These are phyloP conservation scores for Dilophus febrilis DNA, from an alignment of 2,888 invertebrate species.

Conservation along the genomic window DNA sequence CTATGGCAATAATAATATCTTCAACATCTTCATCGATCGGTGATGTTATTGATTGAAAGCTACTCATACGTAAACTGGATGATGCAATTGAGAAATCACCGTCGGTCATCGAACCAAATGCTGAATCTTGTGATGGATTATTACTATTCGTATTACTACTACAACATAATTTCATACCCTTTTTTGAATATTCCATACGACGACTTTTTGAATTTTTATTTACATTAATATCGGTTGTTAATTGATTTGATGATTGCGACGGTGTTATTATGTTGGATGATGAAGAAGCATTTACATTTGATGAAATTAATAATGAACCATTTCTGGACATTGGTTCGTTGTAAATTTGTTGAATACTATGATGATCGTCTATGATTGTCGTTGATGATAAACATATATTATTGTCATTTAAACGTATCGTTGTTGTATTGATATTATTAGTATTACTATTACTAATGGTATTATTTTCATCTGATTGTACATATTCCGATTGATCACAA, in stretches of 20 bases:
- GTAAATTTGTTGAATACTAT: conserved; percentile 3
- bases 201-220: conserved; percentile 29
- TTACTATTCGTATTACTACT: conserved; percentile 23
- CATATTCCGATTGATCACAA: conserved; percentile 27
- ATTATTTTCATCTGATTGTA: conserved; percentile 25
- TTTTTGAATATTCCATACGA: conserved; percentile 29
- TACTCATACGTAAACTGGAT: conserved; percentile 28
- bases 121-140: conserved; percentile 31
- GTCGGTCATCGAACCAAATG: conserved; percentile 30
- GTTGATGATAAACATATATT: conserved; percentile 3
- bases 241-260: conserved; percentile 20
- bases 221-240: conserved; percentile 27
- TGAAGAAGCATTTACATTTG: background rate
- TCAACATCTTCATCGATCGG: conserved; percentile 31
- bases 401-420: conserved; percentile 4
- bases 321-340: too few relatives aligned
- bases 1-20: conserved; percentile 20
- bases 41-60: conserved; percentile 30
- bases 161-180: conserved; percentile 17
- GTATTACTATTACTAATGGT: conserved; percentile 12
- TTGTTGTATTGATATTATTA: conserved; percentile 3
- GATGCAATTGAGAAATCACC: conserved; percentile 29
- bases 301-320: too few relatives aligned
- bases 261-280: too few relatives aligned
- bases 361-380: conserved; percentile 3